Percentiles rank a stretch among this genome's conserved stretches.
These are phyloP conservation scores for Melanargia galathea DNA, from an alignment of 2,888 invertebrate species.

Conservation along the genomic window DNA sequence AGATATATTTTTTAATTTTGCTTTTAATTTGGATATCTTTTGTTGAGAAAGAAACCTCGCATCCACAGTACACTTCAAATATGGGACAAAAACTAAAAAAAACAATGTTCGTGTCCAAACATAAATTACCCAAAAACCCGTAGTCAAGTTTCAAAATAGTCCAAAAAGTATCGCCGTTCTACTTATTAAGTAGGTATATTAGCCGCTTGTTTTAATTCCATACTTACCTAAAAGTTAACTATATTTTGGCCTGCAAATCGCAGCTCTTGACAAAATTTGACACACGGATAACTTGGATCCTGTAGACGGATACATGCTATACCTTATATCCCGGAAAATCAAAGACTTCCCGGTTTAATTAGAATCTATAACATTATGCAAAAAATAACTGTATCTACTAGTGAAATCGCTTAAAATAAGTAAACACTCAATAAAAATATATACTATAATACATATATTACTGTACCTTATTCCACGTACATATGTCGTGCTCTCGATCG, in stretches of 20 bases:
- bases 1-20: no score
- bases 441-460: background rate
- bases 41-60: background rate
- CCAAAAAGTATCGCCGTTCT: background rate
- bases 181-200: background rate
- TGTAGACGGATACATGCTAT: no score
- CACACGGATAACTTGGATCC: no score
- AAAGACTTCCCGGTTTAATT: no score
- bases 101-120: conserved; percentile 1
- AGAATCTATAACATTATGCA: no score
- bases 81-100: background rate
- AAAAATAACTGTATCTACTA: no score
- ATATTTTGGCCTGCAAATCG: no score
- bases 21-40: background rate
- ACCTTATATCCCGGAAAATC: no score
- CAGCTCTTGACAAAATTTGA: no score
- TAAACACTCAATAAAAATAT: conserved; percentile 1
- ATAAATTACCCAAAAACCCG: conserved; percentile 1
- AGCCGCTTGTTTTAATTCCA: no score
- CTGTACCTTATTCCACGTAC: conserved; percentile 38
- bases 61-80: conserved; percentile 3
- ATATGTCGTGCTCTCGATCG: conserved; percentile 39
- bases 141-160: background rate
- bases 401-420: background rate
- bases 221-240: no score